Evolutionary conservation across 2,797 vertebrate species (phyloP), one percentile per base, ranked within the genome.

Genomic region (Botia kubotai): DNA sequence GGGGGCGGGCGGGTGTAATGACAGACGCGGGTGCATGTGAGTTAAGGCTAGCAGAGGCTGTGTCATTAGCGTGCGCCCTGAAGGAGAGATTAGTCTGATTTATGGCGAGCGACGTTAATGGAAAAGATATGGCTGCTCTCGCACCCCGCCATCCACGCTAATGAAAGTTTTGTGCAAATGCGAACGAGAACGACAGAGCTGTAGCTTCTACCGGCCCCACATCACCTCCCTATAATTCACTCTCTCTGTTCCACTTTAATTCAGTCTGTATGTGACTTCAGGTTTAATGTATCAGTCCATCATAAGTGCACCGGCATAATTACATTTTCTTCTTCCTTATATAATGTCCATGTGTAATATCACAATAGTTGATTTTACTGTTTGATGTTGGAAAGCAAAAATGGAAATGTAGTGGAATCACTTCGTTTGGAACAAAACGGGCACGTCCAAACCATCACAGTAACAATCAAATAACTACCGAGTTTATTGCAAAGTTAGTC

Each of bases 131-230:
- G 90, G 91, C 78, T 67, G 39, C 84, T 71, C 70, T 72, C 65
- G 58, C 90, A 89, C 87, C 86, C 81, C n/a, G 77, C 91, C 89
- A 92, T 93, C 93, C 90, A 90, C 87, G 88, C 91, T 95, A 94
- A 95, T 95, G 93, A 94, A 94, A 93, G 93, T 94, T 95, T 95
- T 95, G 93, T 95, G 94, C 93, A 95, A 94, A 95, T 95, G 90
- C 79, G 85, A 89, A 90, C 89, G 89, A 68, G 78, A 73, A 72
- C 23, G 17, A 16, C 68, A 65, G 46, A 65, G 68, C 43, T 52
- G 67, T 62, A 19, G 67, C 67, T 72, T 48, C 71, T 58, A 77
- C n/a, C 68, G 39, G 46, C 48, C 39, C 46, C 39, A 16, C 68
- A 71, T 79, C 68, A 23, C 77, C 19, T 72, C 60, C 6, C 26